Conservation (phyloP, 2,888 invertebrate genomes). For the Brenthis daphne region DNA sequence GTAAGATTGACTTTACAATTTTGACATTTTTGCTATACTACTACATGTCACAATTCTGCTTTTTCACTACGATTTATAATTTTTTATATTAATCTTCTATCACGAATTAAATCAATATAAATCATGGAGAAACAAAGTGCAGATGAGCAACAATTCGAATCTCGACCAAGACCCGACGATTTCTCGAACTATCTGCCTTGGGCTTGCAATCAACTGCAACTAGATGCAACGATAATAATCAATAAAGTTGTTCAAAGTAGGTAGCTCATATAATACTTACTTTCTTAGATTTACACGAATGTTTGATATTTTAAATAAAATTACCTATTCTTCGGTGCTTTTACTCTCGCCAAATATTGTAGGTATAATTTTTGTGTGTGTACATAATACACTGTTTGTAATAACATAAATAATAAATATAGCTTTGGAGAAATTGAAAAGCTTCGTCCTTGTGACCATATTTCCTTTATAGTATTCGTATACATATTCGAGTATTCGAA, state of each 20-base stretch:
- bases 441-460: no score
- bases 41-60: not conserved
- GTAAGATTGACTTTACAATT: not conserved
- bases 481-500: no score
- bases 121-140: slow-evolving; percentile 30
- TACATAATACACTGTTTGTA: no score
- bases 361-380: no score
- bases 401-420: no score
- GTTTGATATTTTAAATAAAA: no score
- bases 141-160: slow-evolving; percentile 20
- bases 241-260: slow-evolving; percentile 40
- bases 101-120: not conserved
- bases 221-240: slow-evolving; percentile 43
- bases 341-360: no score
- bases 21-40: slow-evolving; percentile 4
- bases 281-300: not conserved
- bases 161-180: slow-evolving; percentile 41
- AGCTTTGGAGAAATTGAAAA: no score
- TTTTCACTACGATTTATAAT: not conserved
- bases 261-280: not conserved
- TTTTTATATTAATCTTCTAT: slow-evolving; percentile 1
- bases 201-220: slow-evolving; percentile 51
- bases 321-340: no score
- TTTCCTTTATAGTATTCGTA: no score
- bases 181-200: slow-evolving; percentile 54